Base-by-base conservation (phyloP, 2,113 vertebrate genomes). In the Todiramphus saurophagus region DNA sequence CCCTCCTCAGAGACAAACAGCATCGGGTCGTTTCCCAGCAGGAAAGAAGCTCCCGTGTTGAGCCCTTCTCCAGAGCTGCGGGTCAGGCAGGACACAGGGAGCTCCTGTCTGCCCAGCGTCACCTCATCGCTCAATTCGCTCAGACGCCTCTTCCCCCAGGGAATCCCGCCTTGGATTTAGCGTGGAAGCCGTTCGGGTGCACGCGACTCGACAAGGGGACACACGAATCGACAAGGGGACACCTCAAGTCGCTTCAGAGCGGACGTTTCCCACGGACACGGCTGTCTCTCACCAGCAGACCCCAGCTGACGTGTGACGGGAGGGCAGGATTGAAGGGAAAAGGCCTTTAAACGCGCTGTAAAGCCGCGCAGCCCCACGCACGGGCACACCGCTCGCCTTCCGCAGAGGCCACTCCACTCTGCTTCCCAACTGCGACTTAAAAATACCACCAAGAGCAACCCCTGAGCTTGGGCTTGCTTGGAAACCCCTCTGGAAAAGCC, bases 201-300 rank as follows among this genome's bases (percentile, higher is more conserved):
- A 25, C 27, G 19, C 1, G 2, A n/a, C 37, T 23, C 1, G 2
- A 70, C 59, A 28, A 53, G n/a, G 48, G 27, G 48, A 51, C n/a
- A 21, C 24, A 24, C 0, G 2, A 31, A 55, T 24, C 1, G 2
- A 72, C 48, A 33, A 74, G 51, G 37, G 13, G 70, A 43, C 31
- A n/a, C 64, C 64, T 27, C 41, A 7, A 56, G 37, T n/a, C 79
- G 13, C 72, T 23, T 25, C 27, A 30, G 43, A 68, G 23, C 13
- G 51, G 64, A 18, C 1, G 3, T 1, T n/a, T 70, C 30, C 1
- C 3, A 81, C 3, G 25, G 28, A 33, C 53, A 17, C 0, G 0
- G 48, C 35, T n/a, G 50, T 28, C 16, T 72, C n/a, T 37, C 76
- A 60, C 69, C 79, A 87, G 62, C 89, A 84, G 79, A 48, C 16